A percentile compares a stretch with the other conserved stretches of the same genome.
These are phyloP conservation scores for Hipparchia semele DNA, from an alignment of 2,888 invertebrate species.

Conservation along the genomic window DNA sequence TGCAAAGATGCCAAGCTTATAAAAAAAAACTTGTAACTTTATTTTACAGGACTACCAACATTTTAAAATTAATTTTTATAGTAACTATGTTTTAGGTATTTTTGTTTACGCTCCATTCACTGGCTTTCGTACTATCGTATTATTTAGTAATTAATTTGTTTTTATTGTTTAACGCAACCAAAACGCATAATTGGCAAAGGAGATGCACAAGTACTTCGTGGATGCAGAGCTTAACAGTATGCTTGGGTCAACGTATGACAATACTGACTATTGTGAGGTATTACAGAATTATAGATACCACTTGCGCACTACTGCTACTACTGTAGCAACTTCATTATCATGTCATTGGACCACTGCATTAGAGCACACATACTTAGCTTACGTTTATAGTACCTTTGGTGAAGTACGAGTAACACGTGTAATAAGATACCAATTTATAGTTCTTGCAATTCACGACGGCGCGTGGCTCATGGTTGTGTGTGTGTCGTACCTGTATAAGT, in stretches of 20 bases:
- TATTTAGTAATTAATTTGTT: conserved; percentile 64
- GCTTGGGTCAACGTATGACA: conserved; percentile 85
- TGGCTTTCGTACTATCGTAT: conserved; percentile 38
- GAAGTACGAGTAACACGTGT: neutral
- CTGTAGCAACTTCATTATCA: neutral
- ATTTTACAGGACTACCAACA: conserved; percentile 9
- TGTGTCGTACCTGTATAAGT: too few relatives aligned
- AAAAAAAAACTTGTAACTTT: neutral
- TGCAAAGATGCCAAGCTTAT: neutral
- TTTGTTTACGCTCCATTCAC: conserved; percentile 25
- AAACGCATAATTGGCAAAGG: conserved; percentile 84
- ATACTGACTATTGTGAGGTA: conserved; percentile 79
- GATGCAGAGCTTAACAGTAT: conserved; percentile 91
- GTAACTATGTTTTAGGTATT: conserved; percentile 23
- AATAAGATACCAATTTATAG: too few relatives aligned
- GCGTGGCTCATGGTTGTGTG: too few relatives aligned
- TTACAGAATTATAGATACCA: conserved; percentile 23
- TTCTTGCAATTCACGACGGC: too few relatives aligned
- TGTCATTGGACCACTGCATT: conserved; percentile 16
- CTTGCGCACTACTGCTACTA: conserved; percentile 20
- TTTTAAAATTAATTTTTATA: conserved; percentile 7
- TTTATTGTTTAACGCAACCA: conserved; percentile 78
- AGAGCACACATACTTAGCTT: conserved; percentile 4
- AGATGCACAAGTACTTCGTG: conserved; percentile 92
- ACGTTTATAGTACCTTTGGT: conserved; percentile 3